Conservation (phyloP, 2,113 vertebrate species). For the Lathamus discolor region DNA sequence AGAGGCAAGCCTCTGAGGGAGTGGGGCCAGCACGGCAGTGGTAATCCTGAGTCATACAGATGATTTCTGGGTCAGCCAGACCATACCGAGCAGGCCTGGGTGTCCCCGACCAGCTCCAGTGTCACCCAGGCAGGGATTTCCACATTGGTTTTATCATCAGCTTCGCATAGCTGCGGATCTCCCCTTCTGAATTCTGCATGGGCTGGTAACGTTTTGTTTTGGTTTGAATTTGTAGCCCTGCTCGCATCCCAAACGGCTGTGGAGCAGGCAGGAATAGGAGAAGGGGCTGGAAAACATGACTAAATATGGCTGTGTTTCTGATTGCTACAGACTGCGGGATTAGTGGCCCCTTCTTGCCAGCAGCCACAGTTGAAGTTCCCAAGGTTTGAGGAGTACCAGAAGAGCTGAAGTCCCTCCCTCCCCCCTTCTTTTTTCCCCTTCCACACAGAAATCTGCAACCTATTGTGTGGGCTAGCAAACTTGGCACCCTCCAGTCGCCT, state of each 20-base stretch:
- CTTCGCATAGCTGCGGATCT: rapidly evolving
- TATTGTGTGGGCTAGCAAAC: slow-evolving; percentile 30
- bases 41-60: not conserved
- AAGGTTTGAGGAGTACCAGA: not conserved
- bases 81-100: not conserved
- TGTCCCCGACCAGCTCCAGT: not conserved
- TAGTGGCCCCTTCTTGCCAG: slow-evolving; percentile 31
- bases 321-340: not conserved
- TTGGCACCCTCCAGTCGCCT: slow-evolving; percentile 22
- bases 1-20: not conserved
- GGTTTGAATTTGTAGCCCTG: not conserved
- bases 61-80: not conserved
- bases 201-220: not conserved
- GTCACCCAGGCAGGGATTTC: not conserved
- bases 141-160: not conserved
- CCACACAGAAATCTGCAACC: slow-evolving; percentile 7
- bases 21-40: not conserved
- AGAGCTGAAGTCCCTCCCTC: not conserved
- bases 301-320: slow-evolving; percentile 65
- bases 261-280: not conserved
- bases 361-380: slow-evolving; percentile 26
- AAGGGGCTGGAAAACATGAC: slow-evolving; percentile 63
- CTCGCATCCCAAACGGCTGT: not conserved
- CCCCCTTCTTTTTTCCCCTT: not conserved
- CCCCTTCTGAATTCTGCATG: not conserved